phyloP scores from a whole-genome alignment of 2,113 vertebrate genomes.

The Leiothrix lutea region DNA sequence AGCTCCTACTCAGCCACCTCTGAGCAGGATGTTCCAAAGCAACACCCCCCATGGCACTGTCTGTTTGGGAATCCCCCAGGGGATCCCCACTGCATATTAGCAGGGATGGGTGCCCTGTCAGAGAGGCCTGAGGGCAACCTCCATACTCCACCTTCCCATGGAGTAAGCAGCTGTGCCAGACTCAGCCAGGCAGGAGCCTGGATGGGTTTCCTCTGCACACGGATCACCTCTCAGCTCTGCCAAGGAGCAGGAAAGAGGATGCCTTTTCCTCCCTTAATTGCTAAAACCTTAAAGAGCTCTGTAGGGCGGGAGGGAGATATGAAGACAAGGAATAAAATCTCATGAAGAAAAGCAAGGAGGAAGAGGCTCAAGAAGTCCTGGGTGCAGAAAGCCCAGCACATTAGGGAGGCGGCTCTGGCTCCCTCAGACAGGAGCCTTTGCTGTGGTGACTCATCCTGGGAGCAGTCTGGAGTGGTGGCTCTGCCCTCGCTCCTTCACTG shows the following conservation, averaged over 20 bases:
- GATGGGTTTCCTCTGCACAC: neutral
- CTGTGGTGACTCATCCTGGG: neutral
- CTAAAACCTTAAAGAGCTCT: neutral
- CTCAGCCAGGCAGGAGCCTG: neutral
- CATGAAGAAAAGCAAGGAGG: neutral
- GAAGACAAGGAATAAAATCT: neutral
- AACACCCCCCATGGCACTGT: neutral
- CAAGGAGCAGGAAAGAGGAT: neutral
- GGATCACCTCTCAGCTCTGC: neutral
- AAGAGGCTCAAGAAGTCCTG: neutral
- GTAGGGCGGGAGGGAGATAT: neutral
- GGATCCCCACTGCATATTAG: neutral
- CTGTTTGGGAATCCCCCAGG: accelerated
- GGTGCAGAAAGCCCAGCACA: neutral
- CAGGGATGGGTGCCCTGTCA: accelerated
- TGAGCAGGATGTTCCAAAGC: neutral
- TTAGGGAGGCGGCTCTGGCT: neutral
- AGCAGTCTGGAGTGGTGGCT: neutral
- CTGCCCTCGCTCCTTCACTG: neutral
- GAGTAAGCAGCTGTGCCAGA: neutral
- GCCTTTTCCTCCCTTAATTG: neutral
- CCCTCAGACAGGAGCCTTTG: neutral
- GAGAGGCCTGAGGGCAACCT: neutral
- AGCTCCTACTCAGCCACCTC: neutral
- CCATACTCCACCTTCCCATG: neutral